phyloP scores from a whole-genome alignment of 2,797 vertebrate species.

The Molossus molossus region DNA sequence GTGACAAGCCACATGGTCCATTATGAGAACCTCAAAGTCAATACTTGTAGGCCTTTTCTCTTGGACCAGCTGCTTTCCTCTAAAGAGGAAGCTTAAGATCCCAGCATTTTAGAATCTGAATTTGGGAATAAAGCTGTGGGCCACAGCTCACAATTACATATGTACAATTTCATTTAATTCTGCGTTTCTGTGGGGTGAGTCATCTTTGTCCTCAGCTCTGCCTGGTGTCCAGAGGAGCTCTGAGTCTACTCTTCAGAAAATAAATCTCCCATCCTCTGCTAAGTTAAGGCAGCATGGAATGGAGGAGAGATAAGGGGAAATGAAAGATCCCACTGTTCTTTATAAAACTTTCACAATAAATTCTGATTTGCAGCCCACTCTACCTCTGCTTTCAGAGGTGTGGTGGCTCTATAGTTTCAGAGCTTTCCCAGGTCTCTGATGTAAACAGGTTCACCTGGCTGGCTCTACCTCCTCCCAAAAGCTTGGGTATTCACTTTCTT shows the following conservation, averaged over 20 bases:
- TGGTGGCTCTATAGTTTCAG: not conserved
- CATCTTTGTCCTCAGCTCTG: not conserved
- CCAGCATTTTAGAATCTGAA: constrained; percentile 1
- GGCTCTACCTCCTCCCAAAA: not conserved
- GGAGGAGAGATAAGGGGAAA: not conserved
- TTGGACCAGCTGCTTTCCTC: not conserved
- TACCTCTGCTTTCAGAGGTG: not conserved
- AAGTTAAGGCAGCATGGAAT: not conserved
- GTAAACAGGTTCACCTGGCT: not conserved
- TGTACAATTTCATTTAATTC: constrained; percentile 50
- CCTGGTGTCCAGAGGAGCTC: constrained; percentile 25
- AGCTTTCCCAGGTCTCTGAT: not conserved
- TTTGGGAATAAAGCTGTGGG: constrained; percentile 4
- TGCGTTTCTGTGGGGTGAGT: constrained; percentile 30
- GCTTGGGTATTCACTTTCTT: not conserved
- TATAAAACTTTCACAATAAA: not conserved
- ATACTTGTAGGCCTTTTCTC: not conserved
- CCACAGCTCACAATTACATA: not conserved
- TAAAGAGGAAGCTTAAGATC: constrained; percentile 18
- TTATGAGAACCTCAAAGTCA: not conserved
- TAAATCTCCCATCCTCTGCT: constrained; percentile 8
- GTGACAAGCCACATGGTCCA: not conserved
- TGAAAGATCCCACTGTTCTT: not conserved
- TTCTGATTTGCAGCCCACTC: not conserved
- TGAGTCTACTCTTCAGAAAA: not conserved